Evolutionary conservation across 2,113 vertebrate species (phyloP), one percentile per base, ranked within the genome.

Genomic region (Dasyprocta punctata): DNA sequence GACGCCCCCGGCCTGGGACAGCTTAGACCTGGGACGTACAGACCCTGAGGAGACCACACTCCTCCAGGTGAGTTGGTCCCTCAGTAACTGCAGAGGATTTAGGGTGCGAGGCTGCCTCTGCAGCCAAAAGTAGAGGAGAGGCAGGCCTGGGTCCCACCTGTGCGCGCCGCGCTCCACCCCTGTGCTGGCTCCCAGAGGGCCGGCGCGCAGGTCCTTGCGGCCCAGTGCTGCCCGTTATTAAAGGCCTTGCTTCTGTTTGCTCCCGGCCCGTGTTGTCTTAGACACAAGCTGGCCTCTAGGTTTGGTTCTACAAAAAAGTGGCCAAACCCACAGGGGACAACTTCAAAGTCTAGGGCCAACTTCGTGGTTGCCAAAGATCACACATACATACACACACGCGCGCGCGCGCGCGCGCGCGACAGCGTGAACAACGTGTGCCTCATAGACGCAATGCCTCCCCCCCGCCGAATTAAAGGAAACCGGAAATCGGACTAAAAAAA

Each of bases 241-340:
- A 86, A 92, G 24, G 36, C 28, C 47, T 33, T 90, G 30, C n/a
- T 93, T 88, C 75, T 24, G 24, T 61, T 95, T 95, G 52, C 36
- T 85, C 47, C 69, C 44, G 0, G 0, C 89, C 38, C 0, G 1
- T 54, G 65, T 67, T 84, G 58, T 90, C 44, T 82, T 67, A 65
- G 73, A 82, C 26, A 78, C 49, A 41, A 90, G 44, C 56, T 36
- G 60, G 65, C 49, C 33, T 36, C 24, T 65, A 11, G 36, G 67
- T 67, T 63, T 61, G 44, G 8, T 92, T 87, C 67, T 80, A 81
- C 47, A 11, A 26, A 58, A 67, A 49, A 49, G 33, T 12, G 30
- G 8, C n/a, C 75, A 84, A 67, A 71, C 30, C n/a, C 47, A 44
- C 2, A 2, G 36, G 75, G 24, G n/a, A 44, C 28, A 54, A 28